These are phyloP conservation scores for Pseudochirops corinnae DNA, from an alignment of 2,797 vertebrate species.

Conservation along the genomic window DNA sequence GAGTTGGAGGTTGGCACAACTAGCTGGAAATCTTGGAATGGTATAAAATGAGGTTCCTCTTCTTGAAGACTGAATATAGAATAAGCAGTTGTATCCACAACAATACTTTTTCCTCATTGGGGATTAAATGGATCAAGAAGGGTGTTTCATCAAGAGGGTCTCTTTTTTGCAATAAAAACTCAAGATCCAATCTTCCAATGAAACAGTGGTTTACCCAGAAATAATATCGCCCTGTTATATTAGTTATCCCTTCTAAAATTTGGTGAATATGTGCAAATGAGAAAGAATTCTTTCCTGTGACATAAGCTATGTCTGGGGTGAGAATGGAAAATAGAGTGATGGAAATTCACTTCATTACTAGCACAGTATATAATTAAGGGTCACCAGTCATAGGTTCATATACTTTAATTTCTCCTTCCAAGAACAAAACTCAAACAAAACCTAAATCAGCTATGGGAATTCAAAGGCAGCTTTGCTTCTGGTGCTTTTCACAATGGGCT, in stretches of 20 bases:
- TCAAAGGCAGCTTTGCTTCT: slow-evolving; percentile 52
- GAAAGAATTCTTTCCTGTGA: not conserved
- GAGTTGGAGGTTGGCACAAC: not conserved
- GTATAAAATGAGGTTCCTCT: not conserved
- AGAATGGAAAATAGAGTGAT: not conserved
- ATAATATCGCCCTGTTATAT: not conserved
- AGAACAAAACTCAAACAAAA: not conserved
- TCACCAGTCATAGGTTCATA: not conserved
- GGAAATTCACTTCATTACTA: not conserved
- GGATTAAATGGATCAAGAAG: not conserved
- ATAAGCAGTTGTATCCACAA: not conserved
- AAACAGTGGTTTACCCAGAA: not conserved
- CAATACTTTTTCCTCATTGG: not conserved
- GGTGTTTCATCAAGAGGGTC: not conserved
- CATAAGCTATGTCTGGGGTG: not conserved
- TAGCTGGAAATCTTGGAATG: not conserved
- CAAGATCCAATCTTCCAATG: not conserved
- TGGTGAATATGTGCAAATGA: not conserved
- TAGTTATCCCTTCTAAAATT: not conserved
- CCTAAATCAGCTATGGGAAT: slow-evolving; percentile 11
- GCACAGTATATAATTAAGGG: not conserved
- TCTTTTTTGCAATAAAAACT: not conserved
- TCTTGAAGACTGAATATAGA: not conserved
- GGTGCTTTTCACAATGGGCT: slow-evolving; percentile 65
- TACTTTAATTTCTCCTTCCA: not conserved